Conservation (phyloP, 1,140 invertebrate genomes). For the Philotrypesis tridentata region DNA sequence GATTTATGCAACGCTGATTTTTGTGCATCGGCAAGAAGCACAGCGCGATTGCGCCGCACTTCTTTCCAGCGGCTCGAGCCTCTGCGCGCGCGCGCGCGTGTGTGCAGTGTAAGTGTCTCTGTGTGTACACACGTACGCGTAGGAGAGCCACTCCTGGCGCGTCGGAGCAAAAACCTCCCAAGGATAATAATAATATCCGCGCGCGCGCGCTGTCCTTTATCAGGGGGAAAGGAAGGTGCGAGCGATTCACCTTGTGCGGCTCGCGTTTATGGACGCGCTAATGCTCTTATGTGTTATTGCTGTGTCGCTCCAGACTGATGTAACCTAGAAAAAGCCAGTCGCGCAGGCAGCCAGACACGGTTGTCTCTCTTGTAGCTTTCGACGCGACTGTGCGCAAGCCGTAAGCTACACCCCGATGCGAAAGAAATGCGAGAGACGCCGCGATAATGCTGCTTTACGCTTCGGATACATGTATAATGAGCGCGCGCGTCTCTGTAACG, state of each 20-base stretch:
- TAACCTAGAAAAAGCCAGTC: constrained; percentile 35
- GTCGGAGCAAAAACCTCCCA: constrained; percentile 29
- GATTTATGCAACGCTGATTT: constrained; percentile 39
- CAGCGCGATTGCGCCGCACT: constrained; percentile 18
- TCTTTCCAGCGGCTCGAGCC: not conserved
- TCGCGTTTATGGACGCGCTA: not conserved
- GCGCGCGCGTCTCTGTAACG: not conserved
- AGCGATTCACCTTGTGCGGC: constrained; percentile 41
- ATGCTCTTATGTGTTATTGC: not conserved
- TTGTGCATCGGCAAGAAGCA: constrained; percentile 37
- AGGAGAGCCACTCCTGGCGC: constrained; percentile 41
- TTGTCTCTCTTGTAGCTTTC: too few species aligned
- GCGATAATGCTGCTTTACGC: not conserved
- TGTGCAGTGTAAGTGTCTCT: not conserved
- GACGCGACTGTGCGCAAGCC: too few species aligned
- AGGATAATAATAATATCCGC: constrained; percentile 39
- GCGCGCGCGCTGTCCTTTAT: constrained; percentile 46
- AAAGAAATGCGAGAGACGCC: too few species aligned
- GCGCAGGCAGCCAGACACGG: not conserved
- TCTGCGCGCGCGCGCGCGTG: too few species aligned
- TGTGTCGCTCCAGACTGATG: not conserved
- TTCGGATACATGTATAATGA: too few species aligned
- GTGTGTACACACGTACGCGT: not conserved
- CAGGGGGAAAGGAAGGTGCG: constrained; percentile 42
- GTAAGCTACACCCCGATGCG: too few species aligned